A percentile compares a stretch with the other conserved stretches of the same genome.
Conservation (phyloP, 2,113 vertebrate genomes). For the Porphyrio hochstetteri region DNA sequence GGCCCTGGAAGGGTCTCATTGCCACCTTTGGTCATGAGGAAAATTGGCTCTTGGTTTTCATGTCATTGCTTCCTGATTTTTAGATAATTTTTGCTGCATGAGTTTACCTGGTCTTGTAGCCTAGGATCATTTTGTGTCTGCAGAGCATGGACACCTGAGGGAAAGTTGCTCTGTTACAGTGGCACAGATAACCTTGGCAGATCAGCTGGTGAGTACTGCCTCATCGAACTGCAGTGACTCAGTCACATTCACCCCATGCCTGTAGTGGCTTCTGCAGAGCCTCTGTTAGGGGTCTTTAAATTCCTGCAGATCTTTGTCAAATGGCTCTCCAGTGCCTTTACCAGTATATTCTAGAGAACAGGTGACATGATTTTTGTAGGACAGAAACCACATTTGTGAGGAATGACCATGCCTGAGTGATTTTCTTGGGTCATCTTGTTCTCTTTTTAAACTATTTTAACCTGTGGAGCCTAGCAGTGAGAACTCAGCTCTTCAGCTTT, state of each 20-base stretch:
- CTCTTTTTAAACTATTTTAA: not conserved
- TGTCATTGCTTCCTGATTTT: not conserved
- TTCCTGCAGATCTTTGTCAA: not conserved
- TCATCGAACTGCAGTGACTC: not conserved
- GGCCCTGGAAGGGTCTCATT: not conserved
- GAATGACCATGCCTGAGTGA: not conserved
- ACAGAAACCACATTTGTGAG: not conserved
- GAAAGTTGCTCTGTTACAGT: not conserved
- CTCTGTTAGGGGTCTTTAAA: not conserved
- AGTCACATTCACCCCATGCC: not conserved
- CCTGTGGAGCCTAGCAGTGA: not conserved
- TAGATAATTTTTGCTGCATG: not conserved
- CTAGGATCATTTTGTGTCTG: not conserved
- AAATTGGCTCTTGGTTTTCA: not conserved
- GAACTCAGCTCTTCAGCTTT: not conserved
- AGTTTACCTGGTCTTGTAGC: not conserved
- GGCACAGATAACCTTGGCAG: not conserved
- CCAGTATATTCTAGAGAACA: not conserved
- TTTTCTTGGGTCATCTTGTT: not conserved
- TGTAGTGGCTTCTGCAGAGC: not conserved
- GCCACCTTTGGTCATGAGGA: not conserved
- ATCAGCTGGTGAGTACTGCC: not conserved
- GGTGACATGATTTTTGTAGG: not conserved
- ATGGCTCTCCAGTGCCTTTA: not conserved
- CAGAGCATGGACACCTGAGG: not conserved